Conservation (phyloP, 2,797 vertebrate species). For the Coregonus suidteri region DNA sequence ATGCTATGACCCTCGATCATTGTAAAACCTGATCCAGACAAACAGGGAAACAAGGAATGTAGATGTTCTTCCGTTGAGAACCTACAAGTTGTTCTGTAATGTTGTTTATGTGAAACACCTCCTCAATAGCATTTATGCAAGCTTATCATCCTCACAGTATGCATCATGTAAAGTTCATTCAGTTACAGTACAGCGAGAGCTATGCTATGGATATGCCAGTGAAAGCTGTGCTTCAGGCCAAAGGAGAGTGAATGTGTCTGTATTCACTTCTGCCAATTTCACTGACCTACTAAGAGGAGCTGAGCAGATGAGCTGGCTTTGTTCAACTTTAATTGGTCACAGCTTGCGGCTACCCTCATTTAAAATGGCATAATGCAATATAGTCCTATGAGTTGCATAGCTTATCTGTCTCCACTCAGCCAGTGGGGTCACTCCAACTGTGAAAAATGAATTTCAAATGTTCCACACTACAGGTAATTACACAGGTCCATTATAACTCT, state of each 20-base stretch:
- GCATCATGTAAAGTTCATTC: background rate
- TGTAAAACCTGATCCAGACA: background rate
- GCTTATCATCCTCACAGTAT: slow-evolving; percentile 2
- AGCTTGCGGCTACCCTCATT: slow-evolving; percentile 73
- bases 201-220: slow-evolving; percentile 28
- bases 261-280: slow-evolving; percentile 69
- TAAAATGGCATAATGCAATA: slow-evolving; percentile 68
- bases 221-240: slow-evolving; percentile 50
- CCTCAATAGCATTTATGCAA: slow-evolving; percentile 15
- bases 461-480: slow-evolving; percentile 72
- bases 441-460: slow-evolving; percentile 66
- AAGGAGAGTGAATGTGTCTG: slow-evolving; percentile 49
- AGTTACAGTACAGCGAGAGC: slow-evolving; percentile 11
- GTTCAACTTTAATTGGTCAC: slow-evolving; percentile 78
- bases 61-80: slow-evolving; percentile 17
- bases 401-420: slow-evolving; percentile 56
- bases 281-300: slow-evolving; percentile 77
- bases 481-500: slow-evolving; percentile 57
- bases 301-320: slow-evolving; percentile 79
- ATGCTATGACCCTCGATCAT: slow-evolving; percentile 44
- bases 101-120: slow-evolving; percentile 9
- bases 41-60: slow-evolving; percentile 12
- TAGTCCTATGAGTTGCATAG: slow-evolving; percentile 68
- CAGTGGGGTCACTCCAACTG: slow-evolving; percentile 63
- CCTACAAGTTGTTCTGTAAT: slow-evolving; percentile 9